Percentiles rank a stretch among this genome's conserved stretches.
Evolutionary conservation across 2,797 vertebrate species (phyloP).

Genomic region (Cynopterus sphinx): DNA sequence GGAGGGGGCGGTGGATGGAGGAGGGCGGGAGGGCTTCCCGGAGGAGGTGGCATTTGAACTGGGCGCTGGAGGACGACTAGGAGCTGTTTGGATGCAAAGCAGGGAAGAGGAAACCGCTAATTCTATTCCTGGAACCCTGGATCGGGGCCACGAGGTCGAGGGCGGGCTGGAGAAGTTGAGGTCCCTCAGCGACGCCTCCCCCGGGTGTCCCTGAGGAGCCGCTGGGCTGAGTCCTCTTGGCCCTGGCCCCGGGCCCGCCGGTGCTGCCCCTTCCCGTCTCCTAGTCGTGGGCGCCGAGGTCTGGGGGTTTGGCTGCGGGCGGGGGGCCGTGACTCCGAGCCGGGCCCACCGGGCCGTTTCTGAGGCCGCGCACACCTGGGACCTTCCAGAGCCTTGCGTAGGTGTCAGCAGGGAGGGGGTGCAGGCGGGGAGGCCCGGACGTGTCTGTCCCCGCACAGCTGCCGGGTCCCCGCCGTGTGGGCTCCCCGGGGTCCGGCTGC

Average conservation of each 20-base stretch:
- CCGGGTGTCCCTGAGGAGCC: not conserved
- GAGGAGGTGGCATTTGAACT: not conserved
- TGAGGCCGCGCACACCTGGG: fast-evolving
- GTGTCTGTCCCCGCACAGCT: not conserved
- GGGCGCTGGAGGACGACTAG: not conserved
- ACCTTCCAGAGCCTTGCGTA: not conserved
- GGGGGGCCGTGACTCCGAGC: fast-evolving
- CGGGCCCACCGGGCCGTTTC: not conserved
- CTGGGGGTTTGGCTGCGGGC: not conserved
- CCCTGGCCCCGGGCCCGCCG: not conserved
- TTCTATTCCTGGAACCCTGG: not conserved
- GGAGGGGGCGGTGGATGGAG: fast-evolving
- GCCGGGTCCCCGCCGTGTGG: fast-evolving
- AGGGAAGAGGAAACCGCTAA: too few species aligned
- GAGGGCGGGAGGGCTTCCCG: not conserved
- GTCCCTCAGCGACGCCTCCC: not conserved
- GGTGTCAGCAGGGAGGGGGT: not conserved
- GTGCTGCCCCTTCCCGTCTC: fast-evolving
- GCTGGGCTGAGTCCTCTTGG: fast-evolving
- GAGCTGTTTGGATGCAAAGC: not conserved
- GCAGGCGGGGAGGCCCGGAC: not conserved
- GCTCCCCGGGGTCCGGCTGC: not conserved
- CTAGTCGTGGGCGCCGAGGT: fast-evolving
- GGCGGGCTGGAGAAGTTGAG: not conserved
- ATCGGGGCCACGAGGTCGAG: fast-evolving